Percentiles rank a stretch among this genome's conserved stretches.
Evolutionary conservation across 2,888 invertebrate species (phyloP).

Genomic region (Reticulitermes lucifugus): DNA sequence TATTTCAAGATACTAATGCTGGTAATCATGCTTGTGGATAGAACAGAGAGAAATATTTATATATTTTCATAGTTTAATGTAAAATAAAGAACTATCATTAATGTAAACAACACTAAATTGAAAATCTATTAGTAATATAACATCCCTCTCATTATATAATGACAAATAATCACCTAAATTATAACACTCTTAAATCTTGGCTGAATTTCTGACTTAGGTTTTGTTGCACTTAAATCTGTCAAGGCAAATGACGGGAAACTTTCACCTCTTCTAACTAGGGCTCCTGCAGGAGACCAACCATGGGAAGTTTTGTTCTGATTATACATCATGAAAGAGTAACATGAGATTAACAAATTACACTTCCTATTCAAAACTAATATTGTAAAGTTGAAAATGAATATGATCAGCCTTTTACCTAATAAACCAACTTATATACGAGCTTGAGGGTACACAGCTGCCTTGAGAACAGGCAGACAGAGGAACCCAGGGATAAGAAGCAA

Average conservation of each 20-base stretch:
- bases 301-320: neutral
- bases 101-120: neutral
- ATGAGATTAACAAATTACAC: neutral
- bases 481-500: constrained; percentile 29
- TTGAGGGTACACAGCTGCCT: neutral
- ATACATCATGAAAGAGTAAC: neutral
- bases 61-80: neutral
- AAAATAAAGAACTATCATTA: neutral
- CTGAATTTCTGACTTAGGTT: neutral
- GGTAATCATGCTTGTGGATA: constrained; percentile 46
- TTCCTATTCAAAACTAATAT: neutral
- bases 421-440: neutral
- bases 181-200: neutral
- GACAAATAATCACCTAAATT: neutral
- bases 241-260: neutral
- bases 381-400: neutral
- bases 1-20: constrained; percentile 43
- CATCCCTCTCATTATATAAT: neutral
- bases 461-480: neutral
- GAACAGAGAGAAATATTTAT: neutral
- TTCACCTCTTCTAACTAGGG: neutral
- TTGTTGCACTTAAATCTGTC: neutral
- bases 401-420: neutral
- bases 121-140: neutral
- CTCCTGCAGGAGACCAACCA: neutral